Evolutionary conservation across 1,140 invertebrate genomes (phyloP).

Genomic region (Drosophila mauritiana): DNA sequence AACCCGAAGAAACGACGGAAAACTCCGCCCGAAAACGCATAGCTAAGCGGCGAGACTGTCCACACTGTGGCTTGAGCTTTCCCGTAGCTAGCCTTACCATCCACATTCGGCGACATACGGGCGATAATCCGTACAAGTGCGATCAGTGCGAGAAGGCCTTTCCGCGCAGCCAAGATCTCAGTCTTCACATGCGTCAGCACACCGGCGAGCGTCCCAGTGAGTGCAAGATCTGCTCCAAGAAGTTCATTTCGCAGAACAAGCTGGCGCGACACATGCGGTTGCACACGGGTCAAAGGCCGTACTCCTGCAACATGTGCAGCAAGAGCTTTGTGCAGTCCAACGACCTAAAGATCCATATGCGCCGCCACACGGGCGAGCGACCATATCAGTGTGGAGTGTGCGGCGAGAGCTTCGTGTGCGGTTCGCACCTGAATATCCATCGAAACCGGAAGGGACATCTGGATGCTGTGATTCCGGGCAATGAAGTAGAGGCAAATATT

Average conservation of each 20-base stretch:
- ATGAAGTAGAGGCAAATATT: not conserved
- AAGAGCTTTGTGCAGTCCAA: slow-evolving; percentile 87
- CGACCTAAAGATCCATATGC: slow-evolving; percentile 86
- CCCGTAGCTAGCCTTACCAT: slow-evolving; percentile 86
- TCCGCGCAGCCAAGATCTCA: slow-evolving; percentile 70
- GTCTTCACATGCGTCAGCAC: slow-evolving; percentile 86
- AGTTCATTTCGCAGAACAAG: slow-evolving; percentile 86
- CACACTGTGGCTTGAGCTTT: slow-evolving; percentile 86
- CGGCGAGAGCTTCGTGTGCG: slow-evolving; percentile 65
- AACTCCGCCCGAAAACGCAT: slow-evolving; percentile 35
- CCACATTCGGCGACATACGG: slow-evolving; percentile 87
- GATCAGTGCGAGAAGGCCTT: slow-evolving; percentile 69
- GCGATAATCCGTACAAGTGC: slow-evolving; percentile 77
- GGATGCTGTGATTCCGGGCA: not conserved
- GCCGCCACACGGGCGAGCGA: slow-evolving; percentile 86
- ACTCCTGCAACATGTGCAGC: slow-evolving; percentile 86
- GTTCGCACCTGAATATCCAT: slow-evolving; percentile 67
- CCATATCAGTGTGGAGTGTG: slow-evolving; percentile 84
- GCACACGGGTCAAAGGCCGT: slow-evolving; percentile 86
- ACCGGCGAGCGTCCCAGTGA: slow-evolving; percentile 86
- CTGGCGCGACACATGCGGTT: slow-evolving; percentile 87
- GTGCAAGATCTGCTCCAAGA: slow-evolving; percentile 86
- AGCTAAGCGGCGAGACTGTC: slow-evolving; percentile 81
- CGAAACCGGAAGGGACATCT: slow-evolving; percentile 58
- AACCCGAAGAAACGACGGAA: not conserved